Evolutionary conservation across 2,888 invertebrate species (phyloP).

Genomic region (Linnaemya tessellans): DNA sequence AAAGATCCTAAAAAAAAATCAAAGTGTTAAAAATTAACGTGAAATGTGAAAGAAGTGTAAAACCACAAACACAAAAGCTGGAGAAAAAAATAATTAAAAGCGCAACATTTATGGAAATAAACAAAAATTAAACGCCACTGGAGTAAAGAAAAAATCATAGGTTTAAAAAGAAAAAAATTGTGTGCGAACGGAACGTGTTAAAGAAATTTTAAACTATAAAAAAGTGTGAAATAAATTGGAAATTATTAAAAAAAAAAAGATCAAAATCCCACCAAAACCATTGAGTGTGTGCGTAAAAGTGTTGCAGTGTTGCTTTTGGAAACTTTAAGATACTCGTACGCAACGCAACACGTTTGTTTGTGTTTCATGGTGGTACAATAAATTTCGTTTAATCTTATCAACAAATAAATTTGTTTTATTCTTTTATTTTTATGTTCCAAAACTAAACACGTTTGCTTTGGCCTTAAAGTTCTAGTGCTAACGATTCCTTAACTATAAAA

Average conservation of each 20-base stretch:
- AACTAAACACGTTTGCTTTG: slow-evolving; percentile 11
- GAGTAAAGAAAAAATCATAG: background rate
- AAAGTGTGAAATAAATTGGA: slow-evolving; percentile 50
- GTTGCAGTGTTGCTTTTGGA: background rate
- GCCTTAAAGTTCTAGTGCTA: background rate
- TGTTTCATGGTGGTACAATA: background rate
- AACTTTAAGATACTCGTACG: slow-evolving; percentile 9
- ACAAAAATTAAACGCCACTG: slow-evolving; percentile 10
- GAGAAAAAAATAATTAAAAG: slow-evolving; percentile 7
- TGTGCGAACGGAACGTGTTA: slow-evolving; percentile 15
- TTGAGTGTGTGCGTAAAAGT: slow-evolving; percentile 3
- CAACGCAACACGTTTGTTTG: no score
- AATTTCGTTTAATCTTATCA: slow-evolving; percentile 32
- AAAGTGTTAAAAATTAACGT: slow-evolving; percentile 9
- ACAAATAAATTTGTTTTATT: background rate
- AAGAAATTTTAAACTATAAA: slow-evolving; percentile 24
- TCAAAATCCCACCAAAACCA: slow-evolving; percentile 7
- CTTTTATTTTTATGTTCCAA: background rate
- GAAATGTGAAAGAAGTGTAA: background rate
- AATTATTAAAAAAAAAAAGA: slow-evolving; percentile 26
- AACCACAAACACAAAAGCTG: background rate
- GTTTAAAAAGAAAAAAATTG: background rate
- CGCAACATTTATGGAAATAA: slow-evolving; percentile 38
- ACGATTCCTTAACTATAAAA: background rate
- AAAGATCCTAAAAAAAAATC: background rate